Percentiles rank a stretch among this genome's conserved stretches.
Evolutionary conservation across 2,888 invertebrate genomes (phyloP).

Genomic region (Gryllus longicercus): DNA sequence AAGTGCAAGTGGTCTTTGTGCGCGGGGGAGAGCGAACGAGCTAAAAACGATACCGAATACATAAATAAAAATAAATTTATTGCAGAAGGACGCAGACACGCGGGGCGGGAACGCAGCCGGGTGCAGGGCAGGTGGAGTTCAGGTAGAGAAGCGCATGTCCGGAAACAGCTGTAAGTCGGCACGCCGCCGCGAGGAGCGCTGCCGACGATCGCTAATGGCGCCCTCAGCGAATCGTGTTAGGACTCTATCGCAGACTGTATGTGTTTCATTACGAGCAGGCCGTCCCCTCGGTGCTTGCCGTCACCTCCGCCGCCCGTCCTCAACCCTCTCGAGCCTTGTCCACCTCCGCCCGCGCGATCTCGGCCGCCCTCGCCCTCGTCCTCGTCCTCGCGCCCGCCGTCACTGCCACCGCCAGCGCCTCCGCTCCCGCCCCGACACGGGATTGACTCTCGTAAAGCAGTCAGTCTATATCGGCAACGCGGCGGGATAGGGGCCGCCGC

Average conservation of each 20-base stretch:
- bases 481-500: not conserved
- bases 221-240: conserved; percentile 1
- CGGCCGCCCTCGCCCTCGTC: not conserved
- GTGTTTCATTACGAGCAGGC: conserved; percentile 9
- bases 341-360: not conserved
- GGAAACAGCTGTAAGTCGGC: conserved; percentile 2
- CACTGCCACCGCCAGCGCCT: not conserved
- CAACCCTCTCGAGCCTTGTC: conserved; percentile 22
- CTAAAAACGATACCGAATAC: not conserved
- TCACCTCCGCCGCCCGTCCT: not conserved
- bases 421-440: not conserved
- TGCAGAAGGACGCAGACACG: not conserved
- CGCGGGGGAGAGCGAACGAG: not conserved
- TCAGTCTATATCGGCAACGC: conserved; percentile 23
- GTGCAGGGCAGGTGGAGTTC: too few relatives aligned
- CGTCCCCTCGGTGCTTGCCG: not conserved
- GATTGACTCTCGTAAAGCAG: conserved; percentile 27
- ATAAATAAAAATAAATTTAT: not conserved
- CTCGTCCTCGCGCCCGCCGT: not conserved
- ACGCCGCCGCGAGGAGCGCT: not conserved
- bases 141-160: not conserved
- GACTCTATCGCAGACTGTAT: not conserved
- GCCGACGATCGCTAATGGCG: not conserved
- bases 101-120: not conserved
- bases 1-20: not conserved